These are phyloP conservation scores for Myiotriccus ornatus DNA, from an alignment of 2,797 vertebrate species.

Conservation along the genomic window DNA sequence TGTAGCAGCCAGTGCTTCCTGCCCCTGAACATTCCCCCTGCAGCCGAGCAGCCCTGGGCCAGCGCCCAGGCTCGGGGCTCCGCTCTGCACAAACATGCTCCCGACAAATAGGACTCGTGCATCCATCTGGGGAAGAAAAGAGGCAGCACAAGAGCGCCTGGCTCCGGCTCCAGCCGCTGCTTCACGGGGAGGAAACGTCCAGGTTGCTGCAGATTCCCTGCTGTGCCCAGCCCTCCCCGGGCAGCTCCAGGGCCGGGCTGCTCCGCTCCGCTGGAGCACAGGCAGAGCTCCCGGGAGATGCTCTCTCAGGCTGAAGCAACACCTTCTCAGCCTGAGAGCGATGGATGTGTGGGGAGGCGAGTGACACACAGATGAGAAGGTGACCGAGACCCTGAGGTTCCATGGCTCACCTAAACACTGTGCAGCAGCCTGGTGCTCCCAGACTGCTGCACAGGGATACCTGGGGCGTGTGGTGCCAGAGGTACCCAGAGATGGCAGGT, in stretches of 20 bases:
- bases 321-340: accelerated
- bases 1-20: neutral
- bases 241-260: neutral
- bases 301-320: neutral
- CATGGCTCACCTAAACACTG: accelerated
- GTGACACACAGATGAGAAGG: neutral
- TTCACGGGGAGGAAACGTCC: accelerated
- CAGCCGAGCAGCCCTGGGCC: neutral
- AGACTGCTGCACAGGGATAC: accelerated
- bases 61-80: neutral
- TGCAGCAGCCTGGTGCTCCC: neutral
- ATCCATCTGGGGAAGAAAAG: neutral
- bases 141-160: neutral
- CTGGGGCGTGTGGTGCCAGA: accelerated
- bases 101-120: neutral
- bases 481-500: accelerated
- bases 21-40: neutral
- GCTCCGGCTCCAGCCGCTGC: neutral
- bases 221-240: accelerated
- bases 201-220: neutral
- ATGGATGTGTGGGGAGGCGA: neutral
- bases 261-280: no score
- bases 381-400: neutral
- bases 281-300: neutral
- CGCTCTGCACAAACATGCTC: neutral